These are phyloP conservation scores for Tuta absoluta DNA, from an alignment of 2,888 invertebrate species.

Conservation along the genomic window DNA sequence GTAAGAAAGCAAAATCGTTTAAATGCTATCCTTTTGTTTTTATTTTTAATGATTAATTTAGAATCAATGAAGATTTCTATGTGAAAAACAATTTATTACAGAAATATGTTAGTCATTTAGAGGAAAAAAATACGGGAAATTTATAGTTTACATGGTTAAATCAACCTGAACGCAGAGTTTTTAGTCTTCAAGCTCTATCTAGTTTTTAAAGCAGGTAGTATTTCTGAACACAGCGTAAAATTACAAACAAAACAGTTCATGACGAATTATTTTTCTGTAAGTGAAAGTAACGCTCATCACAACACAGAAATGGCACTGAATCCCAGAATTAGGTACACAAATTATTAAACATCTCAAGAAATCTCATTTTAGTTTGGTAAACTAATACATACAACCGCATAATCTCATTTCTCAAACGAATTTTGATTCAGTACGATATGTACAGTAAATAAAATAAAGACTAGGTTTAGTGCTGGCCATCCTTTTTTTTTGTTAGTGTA, in stretches of 20 bases:
- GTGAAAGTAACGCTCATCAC: conserved; percentile 45
- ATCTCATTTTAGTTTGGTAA: conserved; percentile 42
- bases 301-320: conserved; percentile 68
- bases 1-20: too few relatives aligned
- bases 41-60: too few relatives aligned
- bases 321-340: conserved; percentile 48
- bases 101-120: background rate
- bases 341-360: conserved; percentile 37
- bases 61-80: too few relatives aligned
- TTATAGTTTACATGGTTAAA: background rate
- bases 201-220: background rate
- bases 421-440: conserved; percentile 49
- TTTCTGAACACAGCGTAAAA: conserved; percentile 12
- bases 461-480: conserved; percentile 11
- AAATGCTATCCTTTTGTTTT: too few relatives aligned
- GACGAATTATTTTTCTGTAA: conserved; percentile 26
- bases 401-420: conserved; percentile 43
- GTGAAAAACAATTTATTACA: background rate
- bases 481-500: conserved; percentile 6
- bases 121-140: background rate
- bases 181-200: too few relatives aligned
- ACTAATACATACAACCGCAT: conserved; percentile 37
- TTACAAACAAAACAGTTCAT: background rate
- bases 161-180: too few relatives aligned
- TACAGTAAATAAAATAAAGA: conserved; percentile 39